A percentile compares a stretch with the other conserved stretches of the same genome.
These are phyloP conservation scores for Bufotes viridis DNA, from an alignment of 2,797 vertebrate genomes.

Conservation along the genomic window DNA sequence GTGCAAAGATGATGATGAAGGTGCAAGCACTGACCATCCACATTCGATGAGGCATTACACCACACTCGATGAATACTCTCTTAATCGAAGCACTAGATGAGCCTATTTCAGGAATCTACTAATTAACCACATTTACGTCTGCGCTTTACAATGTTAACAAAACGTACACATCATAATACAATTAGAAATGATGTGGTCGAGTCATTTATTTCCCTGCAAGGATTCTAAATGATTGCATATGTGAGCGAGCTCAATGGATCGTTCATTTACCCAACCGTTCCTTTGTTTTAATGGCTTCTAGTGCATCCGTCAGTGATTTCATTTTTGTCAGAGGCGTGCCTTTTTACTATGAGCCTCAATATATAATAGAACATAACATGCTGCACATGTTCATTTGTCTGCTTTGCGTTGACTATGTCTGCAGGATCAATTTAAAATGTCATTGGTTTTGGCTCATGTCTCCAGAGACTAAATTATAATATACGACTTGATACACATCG, in stretches of 20 bases:
- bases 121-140: constrained; percentile 61
- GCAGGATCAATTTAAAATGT: not conserved
- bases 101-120: constrained; percentile 56
- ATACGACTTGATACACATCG: not conserved
- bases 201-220: constrained; percentile 54
- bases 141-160: constrained; percentile 51
- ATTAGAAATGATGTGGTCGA: constrained; percentile 53
- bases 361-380: constrained; percentile 38
- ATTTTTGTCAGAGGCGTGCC: constrained; percentile 22
- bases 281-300: constrained; percentile 39
- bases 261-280: constrained; percentile 26
- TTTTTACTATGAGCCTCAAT: constrained; percentile 18
- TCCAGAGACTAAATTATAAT: not conserved
- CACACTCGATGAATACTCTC: constrained; percentile 11
- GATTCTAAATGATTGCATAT: constrained; percentile 58
- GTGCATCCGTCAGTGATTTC: constrained; percentile 20
- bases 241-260: constrained; percentile 20
- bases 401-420: constrained; percentile 19
- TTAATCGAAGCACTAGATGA: constrained; percentile 54
- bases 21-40: constrained; percentile 16
- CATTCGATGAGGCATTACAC: constrained; percentile 32
- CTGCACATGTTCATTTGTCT: constrained; percentile 36
- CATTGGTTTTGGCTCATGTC: constrained; percentile 1
- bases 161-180: constrained; percentile 55
- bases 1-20: not conserved